Conservation (phyloP, 2,113 vertebrate genomes). For the Silurus asotus region DNA sequence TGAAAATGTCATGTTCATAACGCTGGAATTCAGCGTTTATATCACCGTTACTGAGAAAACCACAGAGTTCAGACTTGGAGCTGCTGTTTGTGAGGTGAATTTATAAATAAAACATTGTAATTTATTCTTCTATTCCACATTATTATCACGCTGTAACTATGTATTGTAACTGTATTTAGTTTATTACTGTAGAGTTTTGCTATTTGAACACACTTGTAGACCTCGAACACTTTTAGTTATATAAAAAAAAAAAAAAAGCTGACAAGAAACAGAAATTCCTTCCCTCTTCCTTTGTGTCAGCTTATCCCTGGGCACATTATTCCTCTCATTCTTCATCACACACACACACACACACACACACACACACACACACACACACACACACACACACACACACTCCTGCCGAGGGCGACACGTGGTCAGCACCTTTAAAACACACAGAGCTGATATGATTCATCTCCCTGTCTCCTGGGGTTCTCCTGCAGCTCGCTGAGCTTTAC, state of each 20-base stretch:
- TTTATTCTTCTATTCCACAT: background rate
- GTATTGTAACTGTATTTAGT: background rate
- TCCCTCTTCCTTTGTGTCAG: constrained; percentile 18
- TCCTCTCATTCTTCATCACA: constrained; percentile 11
- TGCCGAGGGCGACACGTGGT: constrained; percentile 45
- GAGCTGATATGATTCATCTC: constrained; percentile 52
- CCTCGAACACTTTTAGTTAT: background rate
- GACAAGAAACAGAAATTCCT: background rate
- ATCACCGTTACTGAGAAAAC: too few species aligned
- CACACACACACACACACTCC: constrained; percentile 28
- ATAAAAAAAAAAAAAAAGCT: background rate
- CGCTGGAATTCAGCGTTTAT: background rate
- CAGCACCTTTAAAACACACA: constrained; percentile 56
- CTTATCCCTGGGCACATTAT: constrained; percentile 20
- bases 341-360: constrained; percentile 27
- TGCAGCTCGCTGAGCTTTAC: constrained; percentile 10
- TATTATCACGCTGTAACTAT: background rate
- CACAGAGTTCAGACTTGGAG: too few species aligned
- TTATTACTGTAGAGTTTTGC: background rate
- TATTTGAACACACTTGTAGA: background rate
- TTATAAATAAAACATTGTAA: background rate
- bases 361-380: constrained; percentile 24
- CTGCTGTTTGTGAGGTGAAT: background rate
- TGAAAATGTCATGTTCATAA: constrained; percentile 3
- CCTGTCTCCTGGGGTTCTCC: constrained; percentile 38